Evolutionary conservation across 1,140 invertebrate genomes (phyloP), one percentile per base, ranked within the genome.

Genomic region (Bombus terrestris): DNA sequence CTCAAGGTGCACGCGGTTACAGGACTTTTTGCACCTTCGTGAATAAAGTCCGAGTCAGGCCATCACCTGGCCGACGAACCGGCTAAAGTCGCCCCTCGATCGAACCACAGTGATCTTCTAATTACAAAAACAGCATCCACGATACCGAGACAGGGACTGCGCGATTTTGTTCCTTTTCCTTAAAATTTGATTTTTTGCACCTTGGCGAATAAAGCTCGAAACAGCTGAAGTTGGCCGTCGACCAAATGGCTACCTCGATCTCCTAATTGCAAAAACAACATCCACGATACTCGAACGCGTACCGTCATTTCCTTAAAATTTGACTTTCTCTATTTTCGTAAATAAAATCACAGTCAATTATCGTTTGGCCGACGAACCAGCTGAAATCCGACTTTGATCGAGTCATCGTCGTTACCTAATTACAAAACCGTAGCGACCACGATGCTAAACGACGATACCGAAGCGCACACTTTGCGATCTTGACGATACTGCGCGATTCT

Each of bases 1-100:
- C 22, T 77, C 75, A 72, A 84, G 64, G 81, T 76, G 81, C 47
- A 39, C 68, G 28, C 80, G 37, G 71, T 25, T 25, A n/a, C 57
- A n/a, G 39, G 8, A n/a, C 32, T 72, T 79, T 72, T 84, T 69
- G 53, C 76, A 72, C 75, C 68, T 79, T 62, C n/a, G 18, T 22
- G 73, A 53, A 77, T 35, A 77, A 77, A 77, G 12, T 62, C 73
- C 22, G 32, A 53, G n/a, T n/a, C 18, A 9, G 3, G 9, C 6
- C 57, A 18, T 41, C 75, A 77, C 53, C 75, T 77, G 75, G 75
- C 53, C 53, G 5, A 22, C 12, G 25, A 66, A 72, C 47, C 79
- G 28, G 47, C 47, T 35, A 25, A 43, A 71, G 71, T 80, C 43
- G 78, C 41, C 41, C 8, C 62, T 71, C 78, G 64, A 37, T 66